Base-by-base conservation (phyloP, 2,113 vertebrate genomes). In the Chaetodon trifascialis region DNA sequence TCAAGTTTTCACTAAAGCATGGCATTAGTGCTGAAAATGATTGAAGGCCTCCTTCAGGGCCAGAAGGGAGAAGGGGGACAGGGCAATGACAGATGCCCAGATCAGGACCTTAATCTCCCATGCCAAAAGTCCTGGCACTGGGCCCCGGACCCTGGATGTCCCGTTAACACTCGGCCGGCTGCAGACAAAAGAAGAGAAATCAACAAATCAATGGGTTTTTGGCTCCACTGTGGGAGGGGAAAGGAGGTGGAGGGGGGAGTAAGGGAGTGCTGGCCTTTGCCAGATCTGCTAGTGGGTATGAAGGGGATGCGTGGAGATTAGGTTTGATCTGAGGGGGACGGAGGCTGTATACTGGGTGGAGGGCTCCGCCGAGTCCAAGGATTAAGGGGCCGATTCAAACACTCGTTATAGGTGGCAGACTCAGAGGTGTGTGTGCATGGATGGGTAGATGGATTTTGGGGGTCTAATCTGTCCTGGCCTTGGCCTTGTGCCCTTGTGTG, bases 131-230 rank as follows among this genome's bases (percentile, higher is more conserved):
- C 89, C 89, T 88, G 89, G 92, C 91, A 82, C 86, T 75, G 84
- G 73, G 69, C 85, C 84, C 66, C 47, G 83, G 76, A 87, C 86
- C 72, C 82, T 90, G 89, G 89, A 89, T 87, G 92, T 92, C 79
- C 77, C 62, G 40, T 89, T 92, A 87, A 90, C 93, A 92, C 88
- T 90, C 56, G 64, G 84, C 64, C 75, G 54, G 65, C 76, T 25
- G 63, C 75, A 83, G 79, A 94, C 92, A 94, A 93, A 93, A 90
- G 92, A 65, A 38, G 82, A 91, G 88, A 94, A 93, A 94, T 92
- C 91, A 94, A 92, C 88, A 94, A 93, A 94, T 95, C 93, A 94
- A 93, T 94, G 74, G 80, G 78, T 86, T 89, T 90, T 92, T 80
- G 91, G 78, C 11, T 56, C 23, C 75, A 71, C 74, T 47, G 67